These are phyloP conservation scores for Callaeas wilsoni DNA, from an alignment of 2,113 vertebrate species.

Conservation along the genomic window DNA sequence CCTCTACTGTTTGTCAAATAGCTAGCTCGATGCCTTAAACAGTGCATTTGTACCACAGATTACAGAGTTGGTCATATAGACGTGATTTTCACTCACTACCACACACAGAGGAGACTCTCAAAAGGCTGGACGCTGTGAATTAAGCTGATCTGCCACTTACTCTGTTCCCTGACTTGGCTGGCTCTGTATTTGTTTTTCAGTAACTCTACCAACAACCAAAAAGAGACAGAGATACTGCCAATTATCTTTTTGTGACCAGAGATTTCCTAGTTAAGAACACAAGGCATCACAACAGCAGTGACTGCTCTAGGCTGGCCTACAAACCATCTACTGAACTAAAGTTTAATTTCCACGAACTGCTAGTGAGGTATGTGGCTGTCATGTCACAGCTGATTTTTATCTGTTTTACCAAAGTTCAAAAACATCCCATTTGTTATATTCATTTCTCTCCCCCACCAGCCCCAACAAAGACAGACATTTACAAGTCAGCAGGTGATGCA, in stretches of 20 bases:
- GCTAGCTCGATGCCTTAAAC: background rate
- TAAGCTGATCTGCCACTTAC: background rate
- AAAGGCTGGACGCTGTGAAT: background rate
- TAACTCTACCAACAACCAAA: background rate
- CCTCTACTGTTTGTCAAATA: background rate
- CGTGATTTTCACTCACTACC: background rate
- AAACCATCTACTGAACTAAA: background rate
- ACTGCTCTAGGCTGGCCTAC: background rate
- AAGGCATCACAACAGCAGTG: background rate
- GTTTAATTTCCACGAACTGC: background rate
- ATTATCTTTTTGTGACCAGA: background rate
- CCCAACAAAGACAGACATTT: background rate
- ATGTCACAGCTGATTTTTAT: background rate
- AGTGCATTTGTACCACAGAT: background rate
- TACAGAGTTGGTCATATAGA: fast-evolving
- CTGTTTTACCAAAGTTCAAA: background rate
- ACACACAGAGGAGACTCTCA: background rate
- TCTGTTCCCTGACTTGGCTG: background rate
- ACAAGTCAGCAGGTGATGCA: background rate
- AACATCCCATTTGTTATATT: background rate
- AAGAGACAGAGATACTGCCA: background rate
- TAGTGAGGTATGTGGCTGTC: background rate
- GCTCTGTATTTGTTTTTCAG: background rate
- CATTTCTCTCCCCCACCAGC: background rate
- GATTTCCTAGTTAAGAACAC: background rate